phyloP scores from a whole-genome alignment of 1,140 invertebrate species.

The Melanaphis sacchari region DNA sequence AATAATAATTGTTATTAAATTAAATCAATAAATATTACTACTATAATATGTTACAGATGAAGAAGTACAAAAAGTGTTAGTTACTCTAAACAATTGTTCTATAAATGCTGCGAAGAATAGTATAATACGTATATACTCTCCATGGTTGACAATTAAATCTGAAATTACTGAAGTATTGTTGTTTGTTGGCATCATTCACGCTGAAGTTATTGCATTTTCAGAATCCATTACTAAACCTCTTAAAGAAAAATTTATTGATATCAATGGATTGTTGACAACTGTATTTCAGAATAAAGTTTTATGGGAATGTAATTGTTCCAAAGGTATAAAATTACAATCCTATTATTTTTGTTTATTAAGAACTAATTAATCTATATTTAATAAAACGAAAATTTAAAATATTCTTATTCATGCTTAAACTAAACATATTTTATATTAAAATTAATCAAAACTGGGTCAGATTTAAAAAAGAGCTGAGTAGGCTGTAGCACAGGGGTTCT shows the following conservation, averaged over 20 bases:
- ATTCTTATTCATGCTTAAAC: not conserved
- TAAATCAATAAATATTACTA: not conserved
- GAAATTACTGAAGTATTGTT: not conserved
- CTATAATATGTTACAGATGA: not conserved
- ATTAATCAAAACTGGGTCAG: not conserved
- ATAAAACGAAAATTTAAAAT: not conserved
- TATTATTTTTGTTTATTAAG: not conserved
- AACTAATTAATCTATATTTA: not conserved
- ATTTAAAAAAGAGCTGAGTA: too few species aligned
- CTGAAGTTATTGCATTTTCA: constrained; percentile 11
- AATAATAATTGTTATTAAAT: not conserved
- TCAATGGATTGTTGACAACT: not conserved
- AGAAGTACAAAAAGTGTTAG: constrained; percentile 16
- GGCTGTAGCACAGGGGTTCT: too few species aligned
- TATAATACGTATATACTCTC: constrained; percentile 39
- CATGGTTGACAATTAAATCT: constrained; percentile 39
- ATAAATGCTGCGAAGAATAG: constrained; percentile 30
- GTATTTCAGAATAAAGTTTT: constrained; percentile 4
- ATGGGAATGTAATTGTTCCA: constrained; percentile 45
- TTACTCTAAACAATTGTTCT: constrained; percentile 11
- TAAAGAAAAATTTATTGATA: not conserved
- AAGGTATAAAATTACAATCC: constrained; percentile 17
- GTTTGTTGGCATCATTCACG: not conserved
- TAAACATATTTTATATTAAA: not conserved
- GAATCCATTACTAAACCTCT: not conserved